A percentile compares a stretch with the other conserved stretches of the same genome.
Conservation (phyloP, 2,797 vertebrate genomes). For the Sebastes wilsoni region DNA sequence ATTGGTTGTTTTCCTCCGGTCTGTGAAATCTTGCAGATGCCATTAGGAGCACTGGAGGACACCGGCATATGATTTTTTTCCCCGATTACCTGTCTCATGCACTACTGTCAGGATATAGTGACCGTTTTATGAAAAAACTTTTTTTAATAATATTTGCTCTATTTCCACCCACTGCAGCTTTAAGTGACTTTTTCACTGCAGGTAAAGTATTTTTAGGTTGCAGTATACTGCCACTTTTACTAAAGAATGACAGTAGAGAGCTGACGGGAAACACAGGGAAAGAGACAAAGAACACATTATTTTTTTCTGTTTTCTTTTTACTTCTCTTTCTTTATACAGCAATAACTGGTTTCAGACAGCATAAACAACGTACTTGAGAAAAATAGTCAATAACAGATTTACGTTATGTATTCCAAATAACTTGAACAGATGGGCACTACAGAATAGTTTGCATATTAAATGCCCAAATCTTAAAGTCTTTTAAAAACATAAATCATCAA, state of each 20-base stretch:
- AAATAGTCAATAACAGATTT: background rate
- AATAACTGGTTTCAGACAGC: background rate
- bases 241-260: background rate
- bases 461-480: background rate
- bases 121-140: no score
- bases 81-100: no score
- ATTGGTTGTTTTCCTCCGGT: no score
- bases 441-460: conserved; percentile 5
- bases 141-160: no score
- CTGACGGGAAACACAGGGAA: background rate
- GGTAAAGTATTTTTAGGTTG: background rate
- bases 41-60: no score
- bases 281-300: background rate
- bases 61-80: no score
- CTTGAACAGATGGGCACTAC: conserved; percentile 16
- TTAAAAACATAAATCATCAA: background rate
- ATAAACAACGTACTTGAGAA: background rate
- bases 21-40: no score
- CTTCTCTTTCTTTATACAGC: background rate
- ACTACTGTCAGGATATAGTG: no score
- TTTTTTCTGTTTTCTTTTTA: background rate
- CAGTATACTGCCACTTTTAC: background rate
- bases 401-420: background rate
- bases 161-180: background rate
- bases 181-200: background rate